phyloP scores from a whole-genome alignment of 2,888 invertebrate genomes.

The Hipparchia semele region DNA sequence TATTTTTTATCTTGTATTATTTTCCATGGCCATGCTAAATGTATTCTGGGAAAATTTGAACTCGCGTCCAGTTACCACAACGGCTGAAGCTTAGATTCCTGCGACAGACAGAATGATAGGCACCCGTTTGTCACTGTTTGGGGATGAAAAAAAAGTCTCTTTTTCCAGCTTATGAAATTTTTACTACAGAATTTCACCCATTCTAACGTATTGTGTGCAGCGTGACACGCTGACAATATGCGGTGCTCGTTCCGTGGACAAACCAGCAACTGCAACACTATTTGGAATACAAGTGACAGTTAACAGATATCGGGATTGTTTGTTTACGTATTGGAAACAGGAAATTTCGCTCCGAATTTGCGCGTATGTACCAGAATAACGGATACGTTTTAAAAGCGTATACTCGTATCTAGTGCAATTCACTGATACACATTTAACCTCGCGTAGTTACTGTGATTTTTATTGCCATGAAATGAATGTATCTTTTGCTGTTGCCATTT shows the following conservation, averaged over 20 bases:
- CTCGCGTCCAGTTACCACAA: too few relatives aligned
- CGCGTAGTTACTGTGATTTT: neutral
- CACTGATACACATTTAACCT: neutral
- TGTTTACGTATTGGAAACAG: constrained; percentile 16
- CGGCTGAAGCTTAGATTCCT: too few relatives aligned
- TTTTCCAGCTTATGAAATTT: neutral
- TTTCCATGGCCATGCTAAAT: too few relatives aligned
- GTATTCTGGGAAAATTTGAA: too few relatives aligned
- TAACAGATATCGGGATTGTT: constrained; percentile 14
- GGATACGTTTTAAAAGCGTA: neutral
- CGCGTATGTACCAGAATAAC: constrained; percentile 1
- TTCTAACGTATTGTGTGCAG: constrained; percentile 4
- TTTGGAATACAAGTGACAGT: constrained; percentile 14
- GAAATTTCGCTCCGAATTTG: constrained; percentile 10
- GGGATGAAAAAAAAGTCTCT: neutral
- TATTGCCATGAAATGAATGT: neutral
- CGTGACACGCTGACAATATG: constrained; percentile 8
- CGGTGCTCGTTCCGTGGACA: constrained; percentile 3
- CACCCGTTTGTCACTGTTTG: too few relatives aligned
- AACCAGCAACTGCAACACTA: neutral
- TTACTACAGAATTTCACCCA: neutral
- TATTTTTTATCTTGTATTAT: too few relatives aligned
- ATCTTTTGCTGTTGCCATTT: neutral
- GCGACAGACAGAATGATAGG: too few relatives aligned
- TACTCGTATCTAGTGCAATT: neutral